Base-by-base conservation (phyloP, 64 coral and sea anemone species). In the Orbicella faveolata region DNA sequence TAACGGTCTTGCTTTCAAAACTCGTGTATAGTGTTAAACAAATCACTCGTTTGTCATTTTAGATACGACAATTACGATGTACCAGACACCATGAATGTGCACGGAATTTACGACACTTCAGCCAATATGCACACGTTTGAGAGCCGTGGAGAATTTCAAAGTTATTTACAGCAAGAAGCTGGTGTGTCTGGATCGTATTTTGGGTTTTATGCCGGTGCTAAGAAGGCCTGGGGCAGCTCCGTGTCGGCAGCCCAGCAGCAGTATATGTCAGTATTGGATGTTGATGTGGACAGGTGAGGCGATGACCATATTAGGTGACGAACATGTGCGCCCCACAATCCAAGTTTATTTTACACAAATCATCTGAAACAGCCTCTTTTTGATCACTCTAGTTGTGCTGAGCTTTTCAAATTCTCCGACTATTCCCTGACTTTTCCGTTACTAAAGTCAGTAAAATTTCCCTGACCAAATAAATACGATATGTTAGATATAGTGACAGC, bases 31-130 rank as follows among this genome's bases (percentile, higher is more conserved):
- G 55, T 2, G 15, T 68, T 25, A 68, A 18, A 68, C 65, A 8
- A 5, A 68, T 68, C 23, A 8, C 18, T 23, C 16, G 6, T 25
- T 23, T 68, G 18, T 21, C 23, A 68, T 21, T 67, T 21, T 25
- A 90, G 88, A 25, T 90, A 90, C 20, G 77, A 90, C 76, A 25
- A 19, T 52, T 62, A 23, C 36, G 61, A 90, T 62, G 88, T 90
- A 0, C 88, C 88, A 6, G 88, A 90, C 59, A 90, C 88, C 26
- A 90, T 90, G 88, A 90, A 90, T 33, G 88, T 90, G 20, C 88
- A 90, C n/a, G 88, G 88, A 78, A 78, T 90, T 61, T 90, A 90
- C 17, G 88, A 90, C 34, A 90, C 77, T 2, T 79, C 75, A n/a
- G 88, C 61, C 63, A 53, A 19, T 6, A 80, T 90, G 88, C 25